Evolutionary conservation across 2,113 vertebrate genomes (phyloP), one percentile per base, ranked within the genome.

Genomic region (Onychostoma macrolepis): DNA sequence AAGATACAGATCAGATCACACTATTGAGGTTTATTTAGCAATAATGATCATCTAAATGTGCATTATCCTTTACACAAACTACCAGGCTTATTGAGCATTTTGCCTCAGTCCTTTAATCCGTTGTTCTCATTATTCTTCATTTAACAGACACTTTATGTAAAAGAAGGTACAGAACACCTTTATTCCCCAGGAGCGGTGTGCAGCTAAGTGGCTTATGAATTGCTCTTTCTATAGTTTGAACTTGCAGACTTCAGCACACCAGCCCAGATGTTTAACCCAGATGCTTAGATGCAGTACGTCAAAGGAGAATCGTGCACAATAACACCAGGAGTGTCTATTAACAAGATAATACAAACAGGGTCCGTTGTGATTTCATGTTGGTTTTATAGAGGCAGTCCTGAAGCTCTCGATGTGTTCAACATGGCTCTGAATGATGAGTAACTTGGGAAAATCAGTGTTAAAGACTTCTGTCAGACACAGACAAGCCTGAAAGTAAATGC

Each of bases 391-490:
- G 21, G 24, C 11, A 71, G 61, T 69, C 50, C 7, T 24, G 56
- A 58, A 58, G 21, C 56, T 56, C 53, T 56, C 53, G 8, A 56
- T 7, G 53, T 21, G 53, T 76, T 82, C 75, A 86, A 36, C n/a
- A n/a, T 15, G 83, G 33, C 24, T 24, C 56, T 56, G n/a, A 58
- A n/a, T 84, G 83, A 89, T 88, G 71, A 50, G 53, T 76, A 75
- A 89, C 83, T 65, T 74, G 48, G 82, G 80, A 88, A 85, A 90
- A 81, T 87, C 63, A 61, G 48, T 45, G 36, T 78, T 72, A 33
- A 84, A 80, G 83, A 86, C 79, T 33, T 80, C 45, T 69, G 41
- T 74, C 71, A 76, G 83, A 58, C 65, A 58, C 87, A 56, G 50
- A 86, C 63, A 79, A 43, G 13, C 67, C 43, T 79, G 75, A 78